Conservation (phyloP, 2,797 vertebrate species). For the Pelodytes ibericus region DNA sequence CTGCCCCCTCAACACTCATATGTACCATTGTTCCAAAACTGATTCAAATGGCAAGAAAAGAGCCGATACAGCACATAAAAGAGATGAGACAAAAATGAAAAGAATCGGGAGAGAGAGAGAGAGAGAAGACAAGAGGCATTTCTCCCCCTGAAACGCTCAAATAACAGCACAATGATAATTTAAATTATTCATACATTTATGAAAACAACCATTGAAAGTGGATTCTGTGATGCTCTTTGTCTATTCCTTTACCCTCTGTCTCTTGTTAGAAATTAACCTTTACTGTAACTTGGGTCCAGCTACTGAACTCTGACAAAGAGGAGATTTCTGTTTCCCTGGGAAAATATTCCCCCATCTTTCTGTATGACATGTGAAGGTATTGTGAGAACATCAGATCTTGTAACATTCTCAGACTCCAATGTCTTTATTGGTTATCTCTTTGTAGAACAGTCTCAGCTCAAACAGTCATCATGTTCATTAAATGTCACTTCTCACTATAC, state of each 20-base stretch:
- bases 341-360: conserved; percentile 77
- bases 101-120: conserved; percentile 70
- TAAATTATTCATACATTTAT: conserved; percentile 93
- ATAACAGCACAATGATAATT: conserved; percentile 83
- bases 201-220: conserved; percentile 86
- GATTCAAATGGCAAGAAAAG: conserved; percentile 89
- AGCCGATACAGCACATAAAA: conserved; percentile 87
- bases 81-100: conserved; percentile 86
- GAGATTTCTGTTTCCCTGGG: conserved; percentile 82
- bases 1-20: conserved; percentile 82
- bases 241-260: conserved; percentile 75
- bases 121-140: conserved; percentile 78
- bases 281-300: conserved; percentile 80
- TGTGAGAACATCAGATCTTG: no score
- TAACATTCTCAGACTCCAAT: no score
- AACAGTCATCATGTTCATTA: no score
- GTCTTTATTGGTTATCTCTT: no score
- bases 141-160: conserved; percentile 77
- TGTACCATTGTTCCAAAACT: conserved; percentile 91
- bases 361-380: conserved; percentile 70
- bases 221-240: conserved; percentile 91
- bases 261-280: conserved; percentile 91
- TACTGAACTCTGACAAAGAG: conserved; percentile 79
- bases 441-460: no score
- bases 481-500: no score